A percentile compares a stretch with the other conserved stretches of the same genome.
These are phyloP conservation scores for Drosophila neocordata DNA, from an alignment of 1,140 invertebrate species.

Conservation along the genomic window DNA sequence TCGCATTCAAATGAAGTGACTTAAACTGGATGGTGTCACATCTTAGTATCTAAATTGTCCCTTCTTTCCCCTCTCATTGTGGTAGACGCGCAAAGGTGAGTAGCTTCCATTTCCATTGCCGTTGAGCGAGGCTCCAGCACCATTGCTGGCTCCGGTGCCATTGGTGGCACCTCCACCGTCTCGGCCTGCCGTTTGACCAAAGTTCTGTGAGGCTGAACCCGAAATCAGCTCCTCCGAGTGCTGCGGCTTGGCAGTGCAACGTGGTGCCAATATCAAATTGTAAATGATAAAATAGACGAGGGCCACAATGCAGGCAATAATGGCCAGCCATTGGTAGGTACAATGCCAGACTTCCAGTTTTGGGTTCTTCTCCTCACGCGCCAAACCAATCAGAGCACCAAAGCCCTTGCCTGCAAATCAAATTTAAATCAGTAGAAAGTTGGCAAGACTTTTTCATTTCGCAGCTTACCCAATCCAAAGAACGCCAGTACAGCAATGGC, in stretches of 20 bases:
- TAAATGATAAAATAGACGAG: constrained; percentile 88
- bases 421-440: background rate
- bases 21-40: constrained; percentile 7
- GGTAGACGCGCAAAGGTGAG: constrained; percentile 89
- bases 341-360: constrained; percentile 70
- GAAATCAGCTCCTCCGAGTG: constrained; percentile 84
- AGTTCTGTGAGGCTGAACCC: constrained; percentile 81
- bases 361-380: constrained; percentile 82
- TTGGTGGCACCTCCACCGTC: constrained; percentile 35
- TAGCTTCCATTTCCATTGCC: constrained; percentile 85
- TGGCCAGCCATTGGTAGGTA: constrained; percentile 86
- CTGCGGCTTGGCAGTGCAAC: constrained; percentile 86
- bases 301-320: constrained; percentile 86
- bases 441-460: too few relatives aligned
- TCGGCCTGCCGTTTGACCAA: constrained; percentile 68
- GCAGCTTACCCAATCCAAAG: constrained; percentile 87
- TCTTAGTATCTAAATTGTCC: constrained; percentile 90
- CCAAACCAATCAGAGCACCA: constrained; percentile 86
- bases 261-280: constrained; percentile 88
- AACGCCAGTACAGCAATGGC: constrained; percentile 91
- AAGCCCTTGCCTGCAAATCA: constrained; percentile 85
- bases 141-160: constrained; percentile 55
- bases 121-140: constrained; percentile 48
- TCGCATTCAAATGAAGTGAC: background rate
- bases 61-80: constrained; percentile 89